Evolutionary conservation across 2,113 vertebrate genomes (phyloP), one percentile per base, ranked within the genome.

Genomic region (Channa maculata): DNA sequence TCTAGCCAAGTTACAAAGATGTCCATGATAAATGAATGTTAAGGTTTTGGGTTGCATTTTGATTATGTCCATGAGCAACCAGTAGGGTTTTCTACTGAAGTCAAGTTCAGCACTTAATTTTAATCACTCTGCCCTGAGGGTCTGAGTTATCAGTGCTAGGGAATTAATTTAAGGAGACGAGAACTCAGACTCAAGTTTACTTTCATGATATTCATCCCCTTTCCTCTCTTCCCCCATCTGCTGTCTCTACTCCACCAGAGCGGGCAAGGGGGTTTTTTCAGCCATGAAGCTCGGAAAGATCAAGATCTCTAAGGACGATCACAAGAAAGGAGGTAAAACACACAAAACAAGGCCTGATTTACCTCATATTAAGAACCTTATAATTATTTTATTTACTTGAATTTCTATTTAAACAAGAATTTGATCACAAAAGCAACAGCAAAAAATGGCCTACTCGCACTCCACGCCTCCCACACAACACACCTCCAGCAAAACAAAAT

Each of bases 261-360:
- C 95, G 0, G 95, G 96, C 66, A 97, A 94, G 89, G 95, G 95
- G 67, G 96, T 98, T 48, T 97, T 97, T 83, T 95, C 96, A 77
- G 95, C 94, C 91, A 97, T 97, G 96, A 97, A 96, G 86, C 95
- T 97, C 0, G 95, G 96, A 60, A 98, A 97, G 92, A 89, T 90
- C 0, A 96, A 95, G 8, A 92, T 89, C 0, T 84, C 92, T 0
- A 97, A 94, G 86, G 96, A 98, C 0, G 95, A 97, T 65, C 92
- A 93, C 73, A 95, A 92, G 70, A 94, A 85, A 91, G 93, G 91
- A 94, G 95, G 96, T 96, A 91, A 2, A 83, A 49, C 11, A 54
- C 11, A 49, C 14, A 59, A 10, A 15, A 65, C 33, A 11, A 9
- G 13, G 6, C 15, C 12, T 0, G 6, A 53, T 48, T 49, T 9